A percentile compares a stretch with the other conserved stretches of the same genome.
Evolutionary conservation across 2,888 invertebrate species (phyloP).

Genomic region (Epinotia nisella): DNA sequence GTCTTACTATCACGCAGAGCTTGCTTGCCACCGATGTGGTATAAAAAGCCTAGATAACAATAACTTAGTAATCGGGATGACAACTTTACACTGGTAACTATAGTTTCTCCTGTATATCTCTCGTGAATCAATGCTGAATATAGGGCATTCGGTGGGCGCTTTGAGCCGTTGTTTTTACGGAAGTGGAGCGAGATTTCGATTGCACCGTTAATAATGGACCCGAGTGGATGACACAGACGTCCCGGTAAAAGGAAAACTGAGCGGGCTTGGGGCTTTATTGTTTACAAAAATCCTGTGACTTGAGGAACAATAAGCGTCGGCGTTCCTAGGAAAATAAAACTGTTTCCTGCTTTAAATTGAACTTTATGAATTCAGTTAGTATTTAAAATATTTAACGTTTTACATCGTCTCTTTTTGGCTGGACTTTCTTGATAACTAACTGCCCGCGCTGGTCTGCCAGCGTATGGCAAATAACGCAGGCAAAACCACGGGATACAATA

Average conservation of each 20-base stretch:
- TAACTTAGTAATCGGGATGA: not conserved
- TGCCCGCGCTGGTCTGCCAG: too few relatives aligned
- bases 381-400: not conserved
- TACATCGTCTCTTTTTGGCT: too few relatives aligned
- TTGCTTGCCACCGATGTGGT: too few relatives aligned
- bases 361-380: not conserved
- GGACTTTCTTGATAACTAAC: too few relatives aligned
- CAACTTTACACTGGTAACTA: not conserved
- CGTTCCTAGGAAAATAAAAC: not conserved
- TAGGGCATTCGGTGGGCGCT: slow-evolving; percentile 1
- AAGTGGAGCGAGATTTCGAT: slow-evolving; percentile 12
- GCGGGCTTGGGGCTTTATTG: not conserved
- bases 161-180: not conserved
- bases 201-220: slow-evolving; percentile 3
- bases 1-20: too few relatives aligned
- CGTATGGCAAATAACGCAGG: too few relatives aligned
- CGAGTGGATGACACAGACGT: slow-evolving; percentile 1
- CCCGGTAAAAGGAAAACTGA: not conserved
- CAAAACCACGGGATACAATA: too few relatives aligned
- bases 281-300: not conserved
- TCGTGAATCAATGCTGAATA: not conserved
- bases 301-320: not conserved
- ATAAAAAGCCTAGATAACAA: not conserved
- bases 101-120: not conserved
- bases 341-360: not conserved